Evolutionary conservation across 2,113 vertebrate species (phyloP), one percentile per base, ranked within the genome.

Genomic region (Diadophis punctatus): DNA sequence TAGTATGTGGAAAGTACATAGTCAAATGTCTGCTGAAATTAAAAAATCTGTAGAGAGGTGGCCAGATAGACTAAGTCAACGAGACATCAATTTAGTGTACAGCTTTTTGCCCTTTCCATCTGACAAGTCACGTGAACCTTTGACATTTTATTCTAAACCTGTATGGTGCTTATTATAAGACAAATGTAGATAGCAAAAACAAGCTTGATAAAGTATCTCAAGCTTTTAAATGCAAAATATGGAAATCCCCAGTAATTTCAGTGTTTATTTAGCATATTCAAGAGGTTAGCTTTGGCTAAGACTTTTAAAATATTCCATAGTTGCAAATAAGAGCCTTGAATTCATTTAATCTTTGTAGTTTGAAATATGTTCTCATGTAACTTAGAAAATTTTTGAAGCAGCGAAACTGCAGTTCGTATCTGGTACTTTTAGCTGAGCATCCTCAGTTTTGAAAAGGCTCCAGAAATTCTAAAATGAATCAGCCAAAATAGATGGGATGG

Each of bases 361-460:
- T 91, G 92, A 95, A 94, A 92, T 93, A 87, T 90, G 95, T 3
- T 88, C 51, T 56, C n/a, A 8, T 92, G 34, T 63, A 94, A 93
- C 95, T 94, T 56, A 11, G 58, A 87, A 55, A 60, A 43, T 60
- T 95, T 96, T 93, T 94, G 90, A 91, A 94, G 87, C 86, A 93
- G 68, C 91, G 74, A 9, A 39, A 10, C 84, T 52, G 88, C 86
- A 89, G 88, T 90, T 84, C 87, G 49, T 87, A 80, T 63, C 51
- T 27, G 91, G 89, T 91, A 94, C 52, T 90, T 56, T 68, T 93
- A 92, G 87, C 94, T 94, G 0, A 85, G 60, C 91, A 46, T 90
- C 53, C 18, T 93, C 43, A 51, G 25, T 52, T 74, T 93, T 20
- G 93, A 86, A 90, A 92, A 94, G 55, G 46, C 60, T 52, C 87